Evolutionary conservation across 2,113 vertebrate genomes (phyloP).

Genomic region (Cinclus cinclus): DNA sequence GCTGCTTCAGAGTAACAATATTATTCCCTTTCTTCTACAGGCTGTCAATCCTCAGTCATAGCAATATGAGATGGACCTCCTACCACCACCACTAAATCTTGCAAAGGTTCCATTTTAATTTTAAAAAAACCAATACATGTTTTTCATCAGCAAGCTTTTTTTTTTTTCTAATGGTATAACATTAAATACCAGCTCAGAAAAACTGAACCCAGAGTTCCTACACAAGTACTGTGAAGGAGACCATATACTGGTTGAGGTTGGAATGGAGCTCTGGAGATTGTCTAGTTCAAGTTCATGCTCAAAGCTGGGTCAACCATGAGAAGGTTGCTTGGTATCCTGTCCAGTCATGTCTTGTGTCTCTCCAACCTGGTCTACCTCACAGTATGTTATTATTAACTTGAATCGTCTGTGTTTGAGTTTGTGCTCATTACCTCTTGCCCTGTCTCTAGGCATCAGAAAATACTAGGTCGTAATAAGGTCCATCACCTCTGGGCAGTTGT

Average conservation of each 20-base stretch:
- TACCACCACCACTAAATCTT: neutral
- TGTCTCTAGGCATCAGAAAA: neutral
- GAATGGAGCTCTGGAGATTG: neutral
- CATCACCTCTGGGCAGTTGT: neutral
- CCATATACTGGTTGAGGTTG: neutral
- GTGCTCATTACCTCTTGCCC: neutral
- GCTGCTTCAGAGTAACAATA: neutral
- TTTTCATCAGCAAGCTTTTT: neutral
- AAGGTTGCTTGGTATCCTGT: neutral
- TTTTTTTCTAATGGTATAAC: neutral
- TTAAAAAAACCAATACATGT: accelerated
- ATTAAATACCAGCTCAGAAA: neutral
- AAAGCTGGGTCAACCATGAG: accelerated
- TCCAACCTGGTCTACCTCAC: neutral
- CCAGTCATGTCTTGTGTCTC: neutral
- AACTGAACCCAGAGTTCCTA: neutral
- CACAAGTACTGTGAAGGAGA: neutral
- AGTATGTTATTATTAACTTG: neutral
- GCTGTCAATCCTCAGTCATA: neutral
- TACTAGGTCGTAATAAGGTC: neutral
- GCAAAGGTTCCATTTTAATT: neutral
- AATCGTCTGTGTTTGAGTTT: neutral
- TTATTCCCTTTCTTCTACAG: neutral
- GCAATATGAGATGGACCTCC: neutral
- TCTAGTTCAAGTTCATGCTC: neutral